Evolutionary conservation across 2,888 invertebrate genomes (phyloP), one percentile per base, ranked within the genome.

Genomic region (Thecophora atra): DNA sequence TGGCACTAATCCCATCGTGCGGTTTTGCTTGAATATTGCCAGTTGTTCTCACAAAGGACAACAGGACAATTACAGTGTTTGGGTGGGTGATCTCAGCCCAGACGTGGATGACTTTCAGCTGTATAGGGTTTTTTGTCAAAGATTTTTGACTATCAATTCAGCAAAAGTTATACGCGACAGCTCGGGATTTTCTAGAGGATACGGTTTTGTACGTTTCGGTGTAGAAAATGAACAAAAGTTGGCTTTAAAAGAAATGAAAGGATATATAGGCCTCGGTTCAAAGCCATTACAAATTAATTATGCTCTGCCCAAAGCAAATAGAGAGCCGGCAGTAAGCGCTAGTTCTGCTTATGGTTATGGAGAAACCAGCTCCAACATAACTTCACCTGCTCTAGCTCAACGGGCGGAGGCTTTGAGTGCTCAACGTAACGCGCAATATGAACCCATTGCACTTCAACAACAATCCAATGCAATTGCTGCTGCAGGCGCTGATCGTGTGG

Each of bases 21-120:
- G 92, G 67, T 97, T 97, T 84, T 91, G 96, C 71, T 87, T 97
- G 64, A 97, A 97, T 82, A 95, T 95, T 78, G 96, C 96, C 4
- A 96, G 96, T 77, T 91, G 95, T 74, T 93, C 91, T 2, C 90
- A 91, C 72, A 87, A 87, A 76, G 89, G 91, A 88, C 91, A 62
- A 95, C 95, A 78, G 88, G 94, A 71, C 98, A 98, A 82, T 97
- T 94, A n/a, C 86, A 97, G 97, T 17, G 92, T 98, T 67, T 98
- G 97, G 96, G 97, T 98, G 42, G 98, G 98, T 15, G 98, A 98
- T 85, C 89, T 98, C 26, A 94, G 95, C 77, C 89, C 89, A 0
- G 97, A 98, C 86, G 97, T 98, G 13, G 98, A 98, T 86, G 98
- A 98, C 86, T 95, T 97, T 85, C 94, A 93, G 37, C 88, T 98